A percentile compares a stretch with the other conserved stretches of the same genome.
These are phyloP conservation scores for Pegea sp. DNA, from an alignment of 23 tunicate species.

Conservation along the genomic window DNA sequence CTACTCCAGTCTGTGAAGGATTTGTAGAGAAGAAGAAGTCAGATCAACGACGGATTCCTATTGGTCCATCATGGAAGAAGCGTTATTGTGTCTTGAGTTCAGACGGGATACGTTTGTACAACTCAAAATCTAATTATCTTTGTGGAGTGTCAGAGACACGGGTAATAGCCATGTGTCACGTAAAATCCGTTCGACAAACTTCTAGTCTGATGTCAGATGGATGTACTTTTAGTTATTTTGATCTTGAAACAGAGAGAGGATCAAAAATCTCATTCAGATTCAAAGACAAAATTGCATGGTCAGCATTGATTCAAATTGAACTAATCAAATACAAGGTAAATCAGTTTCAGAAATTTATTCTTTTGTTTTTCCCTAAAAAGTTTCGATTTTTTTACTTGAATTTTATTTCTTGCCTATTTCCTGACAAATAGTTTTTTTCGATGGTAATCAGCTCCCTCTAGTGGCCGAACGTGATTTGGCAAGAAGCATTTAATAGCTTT, in stretches of 20 bases:
- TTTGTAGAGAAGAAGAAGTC: conserved; percentile 26
- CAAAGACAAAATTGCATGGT: conserved; percentile 17
- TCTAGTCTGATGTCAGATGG: conserved; percentile 4
- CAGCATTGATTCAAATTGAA: conserved; percentile 43
- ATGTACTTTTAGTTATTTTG: conserved; percentile 9
- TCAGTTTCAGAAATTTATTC: too few species aligned
- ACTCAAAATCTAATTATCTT: conserved; percentile 10
- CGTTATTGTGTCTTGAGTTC: conserved; percentile 23
- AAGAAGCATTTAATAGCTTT: too few species aligned
- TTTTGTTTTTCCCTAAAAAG: too few species aligned
- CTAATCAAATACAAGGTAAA: conserved; percentile 46
- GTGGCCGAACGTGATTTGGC: too few species aligned
- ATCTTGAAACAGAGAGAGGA: conserved; percentile 17
- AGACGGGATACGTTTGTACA: conserved; percentile 14
- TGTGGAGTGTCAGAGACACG: conserved; percentile 1
- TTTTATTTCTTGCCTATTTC: too few species aligned
- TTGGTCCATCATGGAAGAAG: conserved; percentile 38
- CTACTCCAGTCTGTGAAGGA: conserved; percentile 16
- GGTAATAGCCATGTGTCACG: conserved; percentile 30
- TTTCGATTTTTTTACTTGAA: too few species aligned
- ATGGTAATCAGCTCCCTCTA: too few species aligned
- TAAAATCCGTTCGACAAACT: conserved; percentile 12
- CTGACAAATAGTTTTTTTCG: too few species aligned
- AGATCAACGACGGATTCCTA: conserved; percentile 8
- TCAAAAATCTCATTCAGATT: conserved; percentile 15